Evolutionary conservation across 2,888 invertebrate species (phyloP).

Genomic region (Biston betularia): DNA sequence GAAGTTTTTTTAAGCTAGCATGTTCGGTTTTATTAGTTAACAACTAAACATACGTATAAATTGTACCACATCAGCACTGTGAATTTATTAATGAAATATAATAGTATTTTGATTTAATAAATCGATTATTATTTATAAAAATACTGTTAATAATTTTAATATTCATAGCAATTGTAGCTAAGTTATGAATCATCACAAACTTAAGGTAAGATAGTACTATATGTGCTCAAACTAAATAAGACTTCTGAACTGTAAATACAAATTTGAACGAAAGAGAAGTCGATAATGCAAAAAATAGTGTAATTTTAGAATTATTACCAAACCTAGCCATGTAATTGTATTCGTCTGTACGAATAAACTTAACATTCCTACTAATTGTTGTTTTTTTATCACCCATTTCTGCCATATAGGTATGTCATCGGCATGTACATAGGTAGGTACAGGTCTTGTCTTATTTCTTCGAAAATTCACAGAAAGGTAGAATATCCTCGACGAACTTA

Average conservation of each 20-base stretch:
- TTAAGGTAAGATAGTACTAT: constrained; percentile 10
- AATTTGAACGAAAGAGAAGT: constrained; percentile 18
- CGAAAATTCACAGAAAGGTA: too few relatives aligned
- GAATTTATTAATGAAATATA: constrained; percentile 54
- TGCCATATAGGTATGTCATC: neutral
- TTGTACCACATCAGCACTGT: constrained; percentile 74
- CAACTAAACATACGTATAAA: constrained; percentile 23
- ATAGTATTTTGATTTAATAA: neutral
- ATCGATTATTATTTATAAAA: constrained; percentile 4
- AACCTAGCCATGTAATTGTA: constrained; percentile 29
- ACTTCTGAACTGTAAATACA: constrained; percentile 34
- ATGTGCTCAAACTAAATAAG: constrained; percentile 22
- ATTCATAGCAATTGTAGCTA: constrained; percentile 2
- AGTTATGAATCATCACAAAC: constrained; percentile 1
- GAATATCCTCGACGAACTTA: too few relatives aligned
- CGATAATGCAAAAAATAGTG: constrained; percentile 11
- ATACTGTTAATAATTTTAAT: neutral
- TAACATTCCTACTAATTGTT: constrained; percentile 36
- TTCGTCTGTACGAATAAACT: constrained; percentile 40
- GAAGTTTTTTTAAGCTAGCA: constrained; percentile 23
- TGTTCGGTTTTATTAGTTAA: constrained; percentile 4
- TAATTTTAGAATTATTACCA: constrained; percentile 19
- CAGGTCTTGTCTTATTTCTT: too few relatives aligned
- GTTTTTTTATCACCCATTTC: constrained; percentile 7
- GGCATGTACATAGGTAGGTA: too few relatives aligned